A percentile compares a stretch with the other conserved stretches of the same genome.
These are phyloP conservation scores for Bufo gargarizans DNA, from an alignment of 2,113 vertebrate species.

Conservation along the genomic window DNA sequence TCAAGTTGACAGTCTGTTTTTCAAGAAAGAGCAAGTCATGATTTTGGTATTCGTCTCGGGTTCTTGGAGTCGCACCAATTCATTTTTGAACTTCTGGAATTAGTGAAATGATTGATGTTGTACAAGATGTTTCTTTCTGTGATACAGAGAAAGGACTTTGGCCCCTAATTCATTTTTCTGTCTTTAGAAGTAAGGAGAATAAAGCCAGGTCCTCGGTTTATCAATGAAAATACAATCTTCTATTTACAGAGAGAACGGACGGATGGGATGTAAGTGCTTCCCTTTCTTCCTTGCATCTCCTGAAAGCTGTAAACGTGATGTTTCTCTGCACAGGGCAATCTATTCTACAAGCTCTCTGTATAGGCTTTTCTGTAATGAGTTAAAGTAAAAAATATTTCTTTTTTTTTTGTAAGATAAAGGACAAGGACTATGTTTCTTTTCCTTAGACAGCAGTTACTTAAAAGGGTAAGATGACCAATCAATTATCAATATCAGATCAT, in stretches of 20 bases:
- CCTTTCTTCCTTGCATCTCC: neutral
- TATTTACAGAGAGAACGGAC: neutral
- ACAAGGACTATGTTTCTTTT: neutral
- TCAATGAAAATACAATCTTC: constrained; percentile 39
- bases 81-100: constrained; percentile 52
- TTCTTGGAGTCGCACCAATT: constrained; percentile 23
- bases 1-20: neutral
- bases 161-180: constrained; percentile 43
- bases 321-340: neutral
- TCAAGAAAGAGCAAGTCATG: neutral
- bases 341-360: neutral
- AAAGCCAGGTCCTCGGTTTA: constrained; percentile 1
- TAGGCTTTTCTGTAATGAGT: neutral
- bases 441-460: too few relatives aligned
- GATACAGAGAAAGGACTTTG: constrained; percentile 17
- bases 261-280: neutral
- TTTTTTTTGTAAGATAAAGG: neutral
- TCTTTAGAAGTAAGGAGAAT: constrained; percentile 42
- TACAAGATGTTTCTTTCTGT: constrained; percentile 49
- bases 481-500: too few relatives aligned
- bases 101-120: constrained; percentile 51
- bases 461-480: too few relatives aligned
- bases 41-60: constrained; percentile 35
- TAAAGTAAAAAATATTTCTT: neutral
- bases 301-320: neutral